A percentile compares a stretch with the other conserved stretches of the same genome.
Evolutionary conservation across 1,140 invertebrate species (phyloP).

Genomic region (Meloidogyne floridensis): DNA sequence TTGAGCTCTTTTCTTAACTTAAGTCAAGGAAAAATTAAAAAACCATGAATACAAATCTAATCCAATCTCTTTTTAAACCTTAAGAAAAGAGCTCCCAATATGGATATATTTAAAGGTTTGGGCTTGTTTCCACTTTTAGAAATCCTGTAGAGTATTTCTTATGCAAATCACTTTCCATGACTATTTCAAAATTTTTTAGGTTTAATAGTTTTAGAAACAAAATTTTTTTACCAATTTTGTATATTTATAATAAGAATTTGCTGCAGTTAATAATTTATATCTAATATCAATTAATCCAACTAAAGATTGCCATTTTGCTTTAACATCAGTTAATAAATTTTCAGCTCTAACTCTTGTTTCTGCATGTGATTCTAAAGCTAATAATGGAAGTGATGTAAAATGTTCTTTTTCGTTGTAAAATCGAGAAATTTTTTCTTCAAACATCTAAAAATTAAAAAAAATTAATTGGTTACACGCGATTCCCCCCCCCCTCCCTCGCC

Average conservation of each 20-base stretch:
- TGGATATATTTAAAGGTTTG: too few species aligned
- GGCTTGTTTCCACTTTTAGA: too few species aligned
- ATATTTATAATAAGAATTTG: constrained; percentile 38
- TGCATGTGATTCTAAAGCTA: constrained; percentile 22
- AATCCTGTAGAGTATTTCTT: too few species aligned
- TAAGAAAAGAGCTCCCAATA: too few species aligned
- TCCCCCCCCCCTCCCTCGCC: too few species aligned
- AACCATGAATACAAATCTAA: too few species aligned
- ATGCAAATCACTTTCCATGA: too few species aligned
- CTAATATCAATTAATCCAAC: constrained; percentile 31
- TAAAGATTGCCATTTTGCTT: constrained; percentile 30
- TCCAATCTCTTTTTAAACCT: too few species aligned
- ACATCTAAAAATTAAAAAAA: constrained; percentile 26
- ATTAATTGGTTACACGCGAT: background rate
- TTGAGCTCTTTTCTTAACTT: too few species aligned
- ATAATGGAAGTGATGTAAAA: constrained; percentile 14
- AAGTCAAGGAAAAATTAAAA: too few species aligned
- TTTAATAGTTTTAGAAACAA: too few species aligned
- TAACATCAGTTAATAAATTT: constrained; percentile 33
- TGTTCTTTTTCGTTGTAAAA: constrained; percentile 30
- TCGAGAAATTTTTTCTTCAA: constrained; percentile 24
- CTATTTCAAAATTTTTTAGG: too few species aligned
- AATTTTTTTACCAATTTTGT: constrained; percentile 27
- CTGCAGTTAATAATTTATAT: constrained; percentile 23
- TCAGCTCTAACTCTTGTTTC: constrained; percentile 28